Evolutionary conservation across 2,888 invertebrate genomes (phyloP).

Genomic region (Silvanus unidentatus): DNA sequence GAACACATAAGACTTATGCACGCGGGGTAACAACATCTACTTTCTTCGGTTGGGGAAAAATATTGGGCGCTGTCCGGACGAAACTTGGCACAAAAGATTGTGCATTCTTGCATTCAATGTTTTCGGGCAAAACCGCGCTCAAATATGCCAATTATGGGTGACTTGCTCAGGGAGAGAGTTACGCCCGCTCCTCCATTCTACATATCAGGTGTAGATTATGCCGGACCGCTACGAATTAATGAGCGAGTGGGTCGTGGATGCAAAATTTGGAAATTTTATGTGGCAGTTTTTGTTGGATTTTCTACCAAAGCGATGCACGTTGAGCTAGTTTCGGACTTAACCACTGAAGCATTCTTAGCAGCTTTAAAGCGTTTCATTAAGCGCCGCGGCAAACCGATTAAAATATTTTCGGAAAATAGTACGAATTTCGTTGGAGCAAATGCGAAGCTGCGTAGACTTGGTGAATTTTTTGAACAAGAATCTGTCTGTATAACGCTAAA

Average conservation of each 20-base stretch:
- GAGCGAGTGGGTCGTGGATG: not conserved
- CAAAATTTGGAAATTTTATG: not conserved
- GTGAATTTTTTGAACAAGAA: not conserved
- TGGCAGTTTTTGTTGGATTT: not conserved
- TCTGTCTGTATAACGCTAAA: not conserved
- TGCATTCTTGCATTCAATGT: not conserved
- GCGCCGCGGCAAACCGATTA: conserved; percentile 7
- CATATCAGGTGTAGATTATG: not conserved
- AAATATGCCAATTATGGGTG: not conserved
- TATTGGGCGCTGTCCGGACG: too few relatives aligned
- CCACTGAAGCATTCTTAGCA: conserved; percentile 5
- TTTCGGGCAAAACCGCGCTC: not conserved
- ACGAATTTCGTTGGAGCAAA: conserved; percentile 7
- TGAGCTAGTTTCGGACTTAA: conserved; percentile 3
- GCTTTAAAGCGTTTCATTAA: conserved; percentile 4
- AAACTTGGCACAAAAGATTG: too few relatives aligned
- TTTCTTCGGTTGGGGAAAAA: too few relatives aligned
- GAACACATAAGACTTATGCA: too few relatives aligned
- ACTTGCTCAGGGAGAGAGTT: not conserved
- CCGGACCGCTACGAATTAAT: not conserved
- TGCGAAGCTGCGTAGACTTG: not conserved
- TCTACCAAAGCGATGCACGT: conserved; percentile 6
- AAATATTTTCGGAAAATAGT: conserved; percentile 6
- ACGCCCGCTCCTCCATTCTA: not conserved
- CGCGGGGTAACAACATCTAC: too few relatives aligned